Conservation (phyloP, 2,888 invertebrate species). For the Tanypteryx hageni region DNA sequence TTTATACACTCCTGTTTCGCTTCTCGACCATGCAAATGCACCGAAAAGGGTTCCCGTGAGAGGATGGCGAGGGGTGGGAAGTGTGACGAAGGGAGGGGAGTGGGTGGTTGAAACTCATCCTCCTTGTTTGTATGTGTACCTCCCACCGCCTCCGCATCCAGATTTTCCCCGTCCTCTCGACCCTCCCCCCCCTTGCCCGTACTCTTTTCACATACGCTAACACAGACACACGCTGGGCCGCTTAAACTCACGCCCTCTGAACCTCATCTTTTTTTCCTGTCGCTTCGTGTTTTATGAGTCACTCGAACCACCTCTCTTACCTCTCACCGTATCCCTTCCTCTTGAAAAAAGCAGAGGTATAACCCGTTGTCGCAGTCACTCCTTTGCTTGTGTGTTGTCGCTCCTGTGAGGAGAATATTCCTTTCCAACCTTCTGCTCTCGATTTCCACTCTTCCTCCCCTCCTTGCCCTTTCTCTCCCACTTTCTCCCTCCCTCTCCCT, state of each 20-base stretch:
- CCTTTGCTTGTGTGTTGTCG: too few relatives aligned
- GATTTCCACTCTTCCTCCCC: too few relatives aligned
- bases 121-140: not conserved
- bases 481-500: too few relatives aligned
- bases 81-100: not conserved
- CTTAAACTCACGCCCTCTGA: not conserved
- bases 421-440: too few relatives aligned
- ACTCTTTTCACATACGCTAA: constrained; percentile 11
- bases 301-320: not conserved
- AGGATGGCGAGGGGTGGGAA: not conserved
- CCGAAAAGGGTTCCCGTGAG: constrained; percentile 30
- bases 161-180: not conserved
- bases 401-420: too few relatives aligned
- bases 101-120: not conserved
- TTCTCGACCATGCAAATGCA: constrained; percentile 8
- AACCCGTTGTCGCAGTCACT: too few relatives aligned
- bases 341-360: too few relatives aligned
- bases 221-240: not conserved
- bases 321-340: not conserved
- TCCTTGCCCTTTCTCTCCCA: too few relatives aligned
- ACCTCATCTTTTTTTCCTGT: too few relatives aligned
- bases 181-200: not conserved
- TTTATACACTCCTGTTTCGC: not conserved
- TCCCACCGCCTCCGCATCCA: not conserved
- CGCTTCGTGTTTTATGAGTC: constrained; percentile 9